Conservation (phyloP, 2,113 vertebrate genomes). For the Syngnathoides biaculeatus region DNA sequence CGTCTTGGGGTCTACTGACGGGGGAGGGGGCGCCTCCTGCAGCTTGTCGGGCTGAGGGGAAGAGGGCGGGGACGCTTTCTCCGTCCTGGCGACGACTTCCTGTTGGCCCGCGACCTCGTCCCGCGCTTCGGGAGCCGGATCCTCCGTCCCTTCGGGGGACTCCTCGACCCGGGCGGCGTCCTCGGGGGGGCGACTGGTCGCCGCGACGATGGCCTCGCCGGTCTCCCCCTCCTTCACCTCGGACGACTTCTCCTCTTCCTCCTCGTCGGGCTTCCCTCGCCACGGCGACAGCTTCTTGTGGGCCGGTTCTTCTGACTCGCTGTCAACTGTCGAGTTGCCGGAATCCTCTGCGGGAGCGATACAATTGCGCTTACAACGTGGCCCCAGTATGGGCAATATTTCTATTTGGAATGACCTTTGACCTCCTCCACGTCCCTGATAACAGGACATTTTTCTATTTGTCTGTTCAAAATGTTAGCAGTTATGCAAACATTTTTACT, state of each 20-base stretch:
- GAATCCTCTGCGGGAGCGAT: conserved; percentile 61
- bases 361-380: too few species aligned
- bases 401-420: too few species aligned
- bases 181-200: conserved; percentile 4
- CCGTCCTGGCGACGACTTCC: conserved; percentile 1
- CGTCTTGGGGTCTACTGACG: background rate
- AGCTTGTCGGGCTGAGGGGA: background rate
- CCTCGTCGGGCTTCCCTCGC: conserved; percentile 66
- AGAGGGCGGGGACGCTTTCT: conserved; percentile 5
- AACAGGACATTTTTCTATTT: too few species aligned
- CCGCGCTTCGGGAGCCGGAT: conserved; percentile 17
- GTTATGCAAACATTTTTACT: too few species aligned
- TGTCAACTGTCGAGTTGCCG: conserved; percentile 76
- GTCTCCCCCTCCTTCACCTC: conserved; percentile 40
- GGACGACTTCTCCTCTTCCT: conserved; percentile 43
- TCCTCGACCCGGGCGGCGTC: conserved; percentile 21
- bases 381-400: too few species aligned
- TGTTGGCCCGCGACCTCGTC: background rate
- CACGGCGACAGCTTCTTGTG: conserved; percentile 72
- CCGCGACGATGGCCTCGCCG: conserved; percentile 8
- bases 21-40: conserved; percentile 2
- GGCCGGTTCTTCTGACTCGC: conserved; percentile 66
- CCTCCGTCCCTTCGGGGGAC: conserved; percentile 44
- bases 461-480: too few species aligned
- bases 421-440: too few species aligned